Evolutionary conservation across 2,113 vertebrate genomes (phyloP), one percentile per base, ranked within the genome.

Genomic region (Psittacula cyanocephala): DNA sequence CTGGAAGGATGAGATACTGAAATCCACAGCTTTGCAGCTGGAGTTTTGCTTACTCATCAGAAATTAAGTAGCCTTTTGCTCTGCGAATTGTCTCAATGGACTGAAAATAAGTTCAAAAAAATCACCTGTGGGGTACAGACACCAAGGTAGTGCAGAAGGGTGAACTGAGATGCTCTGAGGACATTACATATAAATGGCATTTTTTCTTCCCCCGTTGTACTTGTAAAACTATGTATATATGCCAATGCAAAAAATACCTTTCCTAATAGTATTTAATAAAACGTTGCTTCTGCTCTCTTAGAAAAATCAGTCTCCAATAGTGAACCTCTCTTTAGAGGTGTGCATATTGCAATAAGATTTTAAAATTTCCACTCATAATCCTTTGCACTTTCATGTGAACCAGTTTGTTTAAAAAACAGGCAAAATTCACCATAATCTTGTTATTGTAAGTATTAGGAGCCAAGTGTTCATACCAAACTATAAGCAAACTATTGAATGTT

Each of bases 371-470:
- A 63, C 44, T 91, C 44, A 27, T 70, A 94, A 94, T 76, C 57
- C 17, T 70, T 95, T 62, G 75, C 0, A 4, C 55, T 83, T 82
- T 60, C 41, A 75, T 20, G 17, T 46, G 93, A 50, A 43, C 20
- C 24, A 86, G 13, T 41, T 80, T 90, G 19, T 91, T 96, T 96
- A 87, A 96, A 94, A 97, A 65, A 12, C 93, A 82, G n/a, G 20
- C n/a, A 93, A 60, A 93, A 94, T 78, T 94, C 63, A 68, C 71
- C 22, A 89, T 77, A 55, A 75, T 92, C 60, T 88, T 93, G 50
- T 64, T 89, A 39, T 81, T 81, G 37, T 11, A 62, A 77, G 17
- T 67, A 9, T 93, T 93, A 86, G 50, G 72, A 94, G 46, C 29
- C 37, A 93, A 68, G 13, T 29, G n/a, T 47, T 95, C 86, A n/a